Conservation (phyloP, 1,140 invertebrate genomes). For the Diachasmimorpha longicaudata region DNA sequence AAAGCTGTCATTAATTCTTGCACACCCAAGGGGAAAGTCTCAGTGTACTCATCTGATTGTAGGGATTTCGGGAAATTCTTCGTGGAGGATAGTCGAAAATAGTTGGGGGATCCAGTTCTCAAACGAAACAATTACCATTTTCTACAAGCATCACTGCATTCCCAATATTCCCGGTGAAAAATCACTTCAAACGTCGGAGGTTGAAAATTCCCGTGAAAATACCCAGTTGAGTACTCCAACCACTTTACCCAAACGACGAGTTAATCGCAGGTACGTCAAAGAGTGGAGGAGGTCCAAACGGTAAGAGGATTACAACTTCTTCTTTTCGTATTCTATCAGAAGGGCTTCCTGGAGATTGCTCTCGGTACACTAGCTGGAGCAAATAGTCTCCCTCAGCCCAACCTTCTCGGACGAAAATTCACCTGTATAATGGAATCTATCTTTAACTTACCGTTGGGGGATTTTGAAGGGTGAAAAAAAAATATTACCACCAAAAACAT, state of each 20-base stretch:
- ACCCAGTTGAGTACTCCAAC: background rate
- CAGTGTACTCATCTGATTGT: too few relatives aligned
- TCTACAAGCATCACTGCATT: too few relatives aligned
- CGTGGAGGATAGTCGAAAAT: too few relatives aligned
- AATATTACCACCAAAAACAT: background rate
- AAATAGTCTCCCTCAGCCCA: background rate
- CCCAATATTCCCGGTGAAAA: too few relatives aligned
- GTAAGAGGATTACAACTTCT: conserved; percentile 25
- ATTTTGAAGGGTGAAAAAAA: background rate
- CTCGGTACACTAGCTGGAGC: conserved; percentile 7
- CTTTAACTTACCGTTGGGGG: background rate
- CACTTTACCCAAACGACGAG: conserved; percentile 17
- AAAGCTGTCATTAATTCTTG: too few relatives aligned
- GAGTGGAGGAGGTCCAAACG: background rate
- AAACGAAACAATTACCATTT: too few relatives aligned
- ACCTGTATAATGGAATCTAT: conserved; percentile 1
- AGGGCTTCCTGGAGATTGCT: conserved; percentile 24
- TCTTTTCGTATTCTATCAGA: background rate
- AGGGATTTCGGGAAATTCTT: too few relatives aligned
- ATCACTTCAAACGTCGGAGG: too few relatives aligned
- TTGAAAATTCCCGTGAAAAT: background rate
- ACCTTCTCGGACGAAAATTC: background rate
- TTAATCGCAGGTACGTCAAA: conserved; percentile 23
- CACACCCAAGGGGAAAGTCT: too few relatives aligned
- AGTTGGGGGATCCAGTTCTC: too few relatives aligned